Base-by-base conservation (phyloP, 2,888 invertebrate genomes). In the Dinocampus coccinellae region DNA sequence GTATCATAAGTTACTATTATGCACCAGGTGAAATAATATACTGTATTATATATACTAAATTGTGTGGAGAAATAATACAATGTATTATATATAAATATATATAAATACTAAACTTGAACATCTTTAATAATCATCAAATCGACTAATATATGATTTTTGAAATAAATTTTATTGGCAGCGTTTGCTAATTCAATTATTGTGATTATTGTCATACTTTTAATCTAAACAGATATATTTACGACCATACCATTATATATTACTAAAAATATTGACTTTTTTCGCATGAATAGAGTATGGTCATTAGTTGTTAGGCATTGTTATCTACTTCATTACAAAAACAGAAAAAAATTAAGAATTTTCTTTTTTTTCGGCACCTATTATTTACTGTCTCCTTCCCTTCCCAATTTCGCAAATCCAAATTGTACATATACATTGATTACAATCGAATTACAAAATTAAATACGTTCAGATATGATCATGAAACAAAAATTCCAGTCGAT, bases 231-330 rank as follows among this genome's bases (percentile, higher is more conserved):
- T 29, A 52, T 67, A 67, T 61, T 66, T 71, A 62, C 58, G 26
- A 61, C 16, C 58, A 61, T 70, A 63, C 55, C 34, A 39, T 53
- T 42, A 64, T 33, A 64, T 77, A 58, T 57, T 64, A 63, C 57
- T 58, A 39, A 64, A 55, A 34, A 33, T 62, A 82, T 84, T 83
- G 83, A 83, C 82, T 85, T 85, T 85, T 85, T 85, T 85, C 83
- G 84, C 83, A 85, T 84, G 84, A 85, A 84, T 84, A 84, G 82
- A 79, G 81, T 64, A 83, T 79, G 85, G 80, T 85, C 84, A 85
- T 85, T 85, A 85, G 85, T 85, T 85, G 85, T 85, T 85, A 85
- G 83, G 84, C 84, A 84, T 85, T 85, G 85, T 85, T 85, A 85
- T 85, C 80, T 83, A 85, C 55, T 84, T 84, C 80, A n/a, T n/a